Evolutionary conservation across 2,113 vertebrate genomes (phyloP).

Genomic region (Notiomystis cincta): DNA sequence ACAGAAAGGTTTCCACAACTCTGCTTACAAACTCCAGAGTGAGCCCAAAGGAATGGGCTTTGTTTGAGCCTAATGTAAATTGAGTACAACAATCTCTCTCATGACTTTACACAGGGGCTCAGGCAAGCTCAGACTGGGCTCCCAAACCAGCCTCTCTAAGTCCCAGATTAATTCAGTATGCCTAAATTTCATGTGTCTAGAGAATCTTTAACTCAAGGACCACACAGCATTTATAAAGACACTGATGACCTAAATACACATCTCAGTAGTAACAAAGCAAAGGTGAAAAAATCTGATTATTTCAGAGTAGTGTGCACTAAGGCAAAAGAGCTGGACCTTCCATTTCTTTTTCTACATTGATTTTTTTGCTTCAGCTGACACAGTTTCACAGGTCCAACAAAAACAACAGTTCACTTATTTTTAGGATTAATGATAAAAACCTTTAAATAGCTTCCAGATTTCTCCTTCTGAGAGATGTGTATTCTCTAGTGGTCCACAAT

Average conservation of each 20-base stretch:
- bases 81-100: background rate
- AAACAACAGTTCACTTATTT: background rate
- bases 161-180: background rate
- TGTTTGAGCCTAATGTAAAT: background rate
- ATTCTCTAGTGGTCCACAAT: background rate
- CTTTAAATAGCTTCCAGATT: background rate
- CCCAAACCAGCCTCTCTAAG: background rate
- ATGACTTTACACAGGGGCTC: background rate
- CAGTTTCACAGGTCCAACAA: background rate
- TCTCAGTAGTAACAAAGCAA: background rate
- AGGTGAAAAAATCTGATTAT: background rate
- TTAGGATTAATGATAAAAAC: background rate
- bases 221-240: background rate
- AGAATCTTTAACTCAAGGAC: background rate
- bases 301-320: background rate
- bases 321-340: background rate
- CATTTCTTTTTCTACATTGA: background rate
- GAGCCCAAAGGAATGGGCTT: background rate
- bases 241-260: background rate
- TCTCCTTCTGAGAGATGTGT: background rate
- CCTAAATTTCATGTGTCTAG: background rate
- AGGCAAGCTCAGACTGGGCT: background rate
- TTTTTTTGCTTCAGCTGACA: background rate
- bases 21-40: background rate
- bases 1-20: background rate